Evolutionary conservation across 2,113 vertebrate genomes (phyloP), one percentile per base, ranked within the genome.

Genomic region (Cichladusa arquata): DNA sequence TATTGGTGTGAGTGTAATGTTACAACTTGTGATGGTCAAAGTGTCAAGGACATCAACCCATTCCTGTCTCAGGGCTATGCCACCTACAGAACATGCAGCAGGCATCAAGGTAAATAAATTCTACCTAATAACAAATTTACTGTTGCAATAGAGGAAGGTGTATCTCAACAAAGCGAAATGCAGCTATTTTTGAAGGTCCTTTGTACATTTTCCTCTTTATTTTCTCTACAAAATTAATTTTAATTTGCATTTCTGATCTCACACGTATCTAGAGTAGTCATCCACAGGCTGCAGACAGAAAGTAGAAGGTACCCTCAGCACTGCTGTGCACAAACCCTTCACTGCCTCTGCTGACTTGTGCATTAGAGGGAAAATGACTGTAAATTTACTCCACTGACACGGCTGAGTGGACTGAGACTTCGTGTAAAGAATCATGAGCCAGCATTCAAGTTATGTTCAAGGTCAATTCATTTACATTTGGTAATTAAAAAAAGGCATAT

Each of bases 401-500:
- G 28, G 51, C 10, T 74, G 92, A 81, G 88, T 95, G 88, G 95
- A 84, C 57, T 50, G 44, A 93, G 72, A 65, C 82, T 92, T 92
- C 2, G 4, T 95, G 86, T 86, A 71, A 87, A 85, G 85, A 88
- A 82, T 95, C 73, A 79, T 73, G 79, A 93, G 88, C 78, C 82
- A 96, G 93, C 84, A 74, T 76, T 91, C 78, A 91, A 88, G 85
- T 88, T 81, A 64, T 87, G 76, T 60, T 86, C 90, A 95, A 96
- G 96, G 97, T 95, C 92, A 95, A 82, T 69, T 94, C 69, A 91
- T 95, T 96, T 95, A 92, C 83, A 85, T 95, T 90, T 7, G 18
- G 70, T 96, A 96, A 97, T 97, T 97, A 97, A 94, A 92, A 96
- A 77, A 93, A 96, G 56, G 81, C 81, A 86, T 92, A 83, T 90